Evolutionary conservation across 92 coral and sea anemone species (phyloP), one percentile per base, ranked within the genome.

Genomic region (Zoanthus gigantus): DNA sequence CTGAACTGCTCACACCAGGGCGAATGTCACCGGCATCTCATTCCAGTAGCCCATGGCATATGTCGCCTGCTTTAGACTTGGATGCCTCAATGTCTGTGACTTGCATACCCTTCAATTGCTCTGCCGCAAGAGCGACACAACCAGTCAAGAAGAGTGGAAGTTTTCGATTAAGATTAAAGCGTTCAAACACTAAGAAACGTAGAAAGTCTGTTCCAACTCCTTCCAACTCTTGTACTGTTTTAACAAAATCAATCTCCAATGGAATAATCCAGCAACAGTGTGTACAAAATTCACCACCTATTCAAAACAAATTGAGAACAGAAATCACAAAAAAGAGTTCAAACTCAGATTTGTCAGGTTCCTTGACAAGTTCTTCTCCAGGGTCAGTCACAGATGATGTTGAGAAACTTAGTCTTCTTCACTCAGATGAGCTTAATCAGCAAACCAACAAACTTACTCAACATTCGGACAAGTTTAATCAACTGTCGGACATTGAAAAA

Each of bases 1-100:
- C 89, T 92, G 98, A 91, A 88, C 94, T 84, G 76, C 86, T 91
- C 86, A 88, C 94, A n/a, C 89, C 94, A 58, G 90, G 95, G 77
- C 98, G 90, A 77, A 79, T 88, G 88, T 86, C 90, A 18, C 87
- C 95, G 29, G 92, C 93, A 58, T 66, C 83, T 44, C 57, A 88
- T 18, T 84, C 98, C 98, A 93, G 98, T 95, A 95, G 98, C 98
- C 98, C 98, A 93, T 94, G 91, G 66, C 87, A 84, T 86, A 86
- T 88, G 82, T 93, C 96, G 54, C 93, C 96, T 74, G 71, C 74
- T 66, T 63, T 81, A 81, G 93, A 86, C 93, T 76, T 57, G 85
- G 95, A 92, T 11, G 89, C 92, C 90, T 65, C 85, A 32, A 47
- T 79, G 31, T 89, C 85, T 84, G 90, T 91, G 83, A 88, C 92